Base-by-base conservation (phyloP, 2,113 vertebrate species). In the Poeciliopsis retropinna region DNA sequence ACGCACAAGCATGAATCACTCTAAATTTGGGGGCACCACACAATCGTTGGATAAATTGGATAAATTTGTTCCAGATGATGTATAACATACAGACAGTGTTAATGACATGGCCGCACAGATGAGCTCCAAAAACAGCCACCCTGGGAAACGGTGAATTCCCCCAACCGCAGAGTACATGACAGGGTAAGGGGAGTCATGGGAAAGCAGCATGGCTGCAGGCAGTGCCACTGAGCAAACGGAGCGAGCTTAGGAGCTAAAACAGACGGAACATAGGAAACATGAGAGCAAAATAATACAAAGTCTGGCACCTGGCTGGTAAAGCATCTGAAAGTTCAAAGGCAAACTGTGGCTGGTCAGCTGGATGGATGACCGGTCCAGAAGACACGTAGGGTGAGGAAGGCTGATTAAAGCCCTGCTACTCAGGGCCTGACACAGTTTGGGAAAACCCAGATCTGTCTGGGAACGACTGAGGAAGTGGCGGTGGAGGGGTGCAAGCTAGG, bases 61-160 rank as follows among this genome's bases (percentile, higher is more conserved):
- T 87, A 87, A 87, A 94, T 93, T 88, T 73, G 87, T 94, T 94
- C 93, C 92, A 94, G 92, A 94, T 95, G 93, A 91, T 82, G 83
- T 90, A 83, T 72, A 89, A 87, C 88, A 91, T 88, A 87, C 86
- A 92, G 90, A 88, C 84, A 85, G 79, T 80, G 86, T 87, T 92
- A 89, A 91, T 86, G 84, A 83, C 88, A 89, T 85, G 80, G 74
- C 80, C 69, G 80, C 85, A 77, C 70, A 84, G 83, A 91, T 83
- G 87, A 92, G 86, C 86, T 89, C 91, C 88, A 89, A 94, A 93
- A 94, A 93, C 89, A 93, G 91, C 79, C 86, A 86, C 88, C 88
- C 84, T 93, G 93, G 91, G 91, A 93, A 94, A 92, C 90, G 91
- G 93, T 94, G 91, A 94, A 94, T 95, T 95, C 93, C 94, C 93